Evolutionary conservation across 2,113 vertebrate genomes (phyloP).

Genomic region (Prunella fulvescens): DNA sequence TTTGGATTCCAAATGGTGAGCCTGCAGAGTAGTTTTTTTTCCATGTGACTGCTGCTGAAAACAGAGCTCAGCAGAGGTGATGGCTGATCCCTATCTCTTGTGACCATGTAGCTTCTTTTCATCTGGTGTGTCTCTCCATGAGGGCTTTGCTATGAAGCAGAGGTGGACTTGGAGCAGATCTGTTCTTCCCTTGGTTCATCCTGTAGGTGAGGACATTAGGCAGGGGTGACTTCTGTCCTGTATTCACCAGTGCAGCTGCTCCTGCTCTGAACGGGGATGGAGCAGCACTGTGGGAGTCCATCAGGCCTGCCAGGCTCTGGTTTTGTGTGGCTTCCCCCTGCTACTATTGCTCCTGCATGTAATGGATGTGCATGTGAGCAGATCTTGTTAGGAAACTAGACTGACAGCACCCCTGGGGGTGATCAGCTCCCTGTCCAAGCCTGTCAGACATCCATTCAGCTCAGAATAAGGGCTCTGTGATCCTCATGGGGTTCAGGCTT

Average conservation of each 20-base stretch:
- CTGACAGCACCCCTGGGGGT: background rate
- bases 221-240: background rate
- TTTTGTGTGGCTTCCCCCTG: background rate
- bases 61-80: background rate
- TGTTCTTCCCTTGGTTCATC: background rate
- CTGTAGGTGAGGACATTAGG: background rate
- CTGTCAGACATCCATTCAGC: background rate
- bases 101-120: background rate
- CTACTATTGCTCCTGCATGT: fast-evolving
- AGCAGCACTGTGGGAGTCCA: background rate
- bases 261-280: background rate
- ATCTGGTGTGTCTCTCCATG: background rate
- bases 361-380: background rate
- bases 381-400: background rate
- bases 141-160: background rate
- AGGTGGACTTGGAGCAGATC: background rate
- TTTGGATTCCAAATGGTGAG: background rate
- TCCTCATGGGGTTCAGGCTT: background rate
- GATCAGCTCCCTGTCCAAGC: background rate
- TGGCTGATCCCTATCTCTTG: background rate
- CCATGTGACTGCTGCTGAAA: background rate
- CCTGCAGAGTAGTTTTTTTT: background rate
- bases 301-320: background rate
- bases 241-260: background rate
- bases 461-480: background rate